phyloP scores from a whole-genome alignment of 2,797 vertebrate species.

The Manis pentadactyla region DNA sequence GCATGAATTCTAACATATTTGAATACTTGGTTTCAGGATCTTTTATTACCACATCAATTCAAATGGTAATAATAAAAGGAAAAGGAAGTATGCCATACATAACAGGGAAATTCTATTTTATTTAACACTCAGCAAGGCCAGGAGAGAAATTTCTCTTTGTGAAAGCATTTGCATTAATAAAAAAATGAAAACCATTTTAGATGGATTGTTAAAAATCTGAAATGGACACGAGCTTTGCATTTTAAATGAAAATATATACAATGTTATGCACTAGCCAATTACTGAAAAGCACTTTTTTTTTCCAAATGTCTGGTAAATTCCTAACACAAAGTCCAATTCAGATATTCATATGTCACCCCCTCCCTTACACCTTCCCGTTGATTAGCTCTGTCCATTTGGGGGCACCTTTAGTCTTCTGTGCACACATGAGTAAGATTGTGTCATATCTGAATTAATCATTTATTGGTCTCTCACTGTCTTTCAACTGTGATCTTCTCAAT shows the following conservation, averaged over 20 bases:
- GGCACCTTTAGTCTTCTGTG: background rate
- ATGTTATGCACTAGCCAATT: background rate
- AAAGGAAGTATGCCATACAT: conserved; percentile 75
- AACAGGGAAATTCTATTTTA: conserved; percentile 71
- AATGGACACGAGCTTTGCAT: conserved; percentile 19
- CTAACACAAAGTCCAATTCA: background rate
- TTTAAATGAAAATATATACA: conserved; percentile 50
- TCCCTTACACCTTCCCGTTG: background rate
- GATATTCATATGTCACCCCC: background rate
- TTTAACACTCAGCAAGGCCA: conserved; percentile 33
- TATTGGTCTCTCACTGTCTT: background rate
- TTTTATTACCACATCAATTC: conserved; percentile 85
- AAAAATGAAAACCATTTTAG: conserved; percentile 53
- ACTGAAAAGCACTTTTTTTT: background rate
- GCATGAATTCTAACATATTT: conserved; percentile 83
- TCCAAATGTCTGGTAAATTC: background rate
- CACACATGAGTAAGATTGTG: background rate
- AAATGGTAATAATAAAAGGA: conserved; percentile 78
- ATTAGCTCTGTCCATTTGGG: background rate
- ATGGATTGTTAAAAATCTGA: conserved; percentile 47
- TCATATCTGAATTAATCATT: background rate
- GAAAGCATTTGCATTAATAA: conserved; percentile 66
- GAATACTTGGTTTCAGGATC: conserved; percentile 82
- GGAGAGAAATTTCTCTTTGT: conserved; percentile 30
- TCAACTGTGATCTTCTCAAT: background rate